Base-by-base conservation (phyloP, 1,140 invertebrate genomes). In the Sitobion miscanthi region DNA sequence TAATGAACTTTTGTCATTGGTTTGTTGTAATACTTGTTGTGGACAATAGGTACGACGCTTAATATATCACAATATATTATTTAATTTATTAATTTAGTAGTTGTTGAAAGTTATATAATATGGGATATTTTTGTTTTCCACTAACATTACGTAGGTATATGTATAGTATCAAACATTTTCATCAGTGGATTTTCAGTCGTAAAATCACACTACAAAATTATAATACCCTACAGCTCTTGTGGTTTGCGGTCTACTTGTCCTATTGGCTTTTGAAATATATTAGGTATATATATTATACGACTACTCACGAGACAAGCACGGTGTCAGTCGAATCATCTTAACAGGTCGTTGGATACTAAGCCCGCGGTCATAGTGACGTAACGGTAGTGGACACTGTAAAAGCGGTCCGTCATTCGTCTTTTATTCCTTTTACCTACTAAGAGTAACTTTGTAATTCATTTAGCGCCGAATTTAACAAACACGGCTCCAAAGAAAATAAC, bases 381-480 rank as follows among this genome's bases (percentile, higher is more conserved):
- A 49, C 85, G 45, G n/a, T n/a, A 3, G 30, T 17, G 62, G n/a
- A 17, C 30, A n/a, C 14, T 77, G 14, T 77, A 77, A 14, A 77
- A 6, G 30, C 47, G 17, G 20, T 49, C 30, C 5, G 14, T 25
- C 30, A 2, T 20, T 52, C 86, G 30, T 89, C n/a, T 89, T 89
- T 89, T 54, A 54, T 89, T 89, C 35, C 20, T 57, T 25, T 21
- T 54, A 77, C n/a, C 35, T 54, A 77, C n/a, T 17, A 35, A 17
- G 49, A 54, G 35, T 89, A 89, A 89, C 52, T 89, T 89, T 57
- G 1, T 89, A 89, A 89, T 89, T 89, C 21, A 57, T 89, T 89
- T 57, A 89, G 52, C 9, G 30, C 7, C 25, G 21, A 89, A 89
- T 89, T 57, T 89, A 57, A 89, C 21, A 23, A 35, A 57, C 52